Evolutionary conservation across 1,140 invertebrate genomes (phyloP).

Genomic region (Branchinecta lindahli): DNA sequence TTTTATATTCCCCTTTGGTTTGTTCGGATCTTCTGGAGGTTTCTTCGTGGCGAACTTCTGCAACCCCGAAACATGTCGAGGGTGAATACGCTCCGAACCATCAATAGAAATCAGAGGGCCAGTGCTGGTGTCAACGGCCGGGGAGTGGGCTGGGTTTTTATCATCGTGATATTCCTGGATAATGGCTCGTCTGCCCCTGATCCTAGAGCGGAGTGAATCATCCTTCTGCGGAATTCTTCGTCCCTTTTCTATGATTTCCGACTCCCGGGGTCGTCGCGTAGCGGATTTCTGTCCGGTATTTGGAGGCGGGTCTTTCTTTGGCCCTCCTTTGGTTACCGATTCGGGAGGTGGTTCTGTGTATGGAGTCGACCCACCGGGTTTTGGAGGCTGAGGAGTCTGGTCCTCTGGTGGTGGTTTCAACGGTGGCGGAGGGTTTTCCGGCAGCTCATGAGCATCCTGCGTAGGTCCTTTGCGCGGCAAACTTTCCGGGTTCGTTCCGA

Average conservation of each 20-base stretch:
- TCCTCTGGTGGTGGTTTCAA: neutral
- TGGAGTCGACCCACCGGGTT: neutral
- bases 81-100: neutral
- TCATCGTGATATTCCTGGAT: neutral
- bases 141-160: neutral
- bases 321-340: neutral
- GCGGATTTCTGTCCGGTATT: neutral
- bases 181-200: neutral
- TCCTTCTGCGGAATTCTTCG: neutral
- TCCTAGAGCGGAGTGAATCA: neutral
- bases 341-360: neutral
- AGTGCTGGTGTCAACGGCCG: neutral
- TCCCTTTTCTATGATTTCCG: neutral
- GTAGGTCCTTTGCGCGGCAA: neutral
- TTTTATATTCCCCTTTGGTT: constrained; percentile 1
- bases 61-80: neutral
- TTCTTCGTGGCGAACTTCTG: neutral
- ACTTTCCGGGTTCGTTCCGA: neutral
- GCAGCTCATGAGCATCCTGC: neutral
- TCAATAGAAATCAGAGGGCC: neutral
- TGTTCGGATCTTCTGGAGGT: neutral
- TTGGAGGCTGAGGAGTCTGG: neutral
- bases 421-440: neutral
- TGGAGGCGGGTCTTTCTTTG: neutral
- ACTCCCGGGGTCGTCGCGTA: neutral